Evolutionary conservation across 2,113 vertebrate species (phyloP), one percentile per base, ranked within the genome.

Genomic region (Ophiodon elongatus): DNA sequence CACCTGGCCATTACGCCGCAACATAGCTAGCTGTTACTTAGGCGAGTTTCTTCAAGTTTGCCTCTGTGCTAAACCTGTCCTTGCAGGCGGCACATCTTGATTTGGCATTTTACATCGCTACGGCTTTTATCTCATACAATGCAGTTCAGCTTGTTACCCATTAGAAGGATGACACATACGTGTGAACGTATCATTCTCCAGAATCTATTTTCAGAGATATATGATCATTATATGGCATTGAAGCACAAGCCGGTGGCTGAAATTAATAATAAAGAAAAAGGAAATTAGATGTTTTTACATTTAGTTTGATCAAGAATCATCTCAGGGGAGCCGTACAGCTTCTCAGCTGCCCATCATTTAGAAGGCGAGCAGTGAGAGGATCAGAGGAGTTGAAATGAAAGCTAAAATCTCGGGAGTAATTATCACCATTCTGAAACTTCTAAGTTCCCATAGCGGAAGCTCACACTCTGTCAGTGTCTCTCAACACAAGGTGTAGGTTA

Each of bases 1-100:
- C 89, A 88, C 79, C 78, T 89, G 86, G 90, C 60, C 83, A 73
- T 84, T 88, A 78, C 52, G 6, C 79, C 52, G 73, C 56, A 35
- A 65, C 68, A 37, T 66, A 52, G 45, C 69, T 66, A 52, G 45
- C 69, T 66, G 54, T 64, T 50, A 21, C 79, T 57, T 67, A 29
- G 50, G 67, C 43, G 73, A 50, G 59, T 85, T 87, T 79, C 74
- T 33, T 77, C 78, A 75, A 79, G 56, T 68, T 27, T 79, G 60
- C 33, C 25, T 57, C 43, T 57, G 27, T 27, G 33, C 56, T 59
- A 1, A 50, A 41, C 69, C 33, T 64, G 70, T 35, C 52, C 47
- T 60, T 29, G 19, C 9, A 76, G 21, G 21, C 31, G 25, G 33
- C 64, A 73, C 13, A 15, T 79, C 45, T 82, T 69, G 47, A 45